Evolutionary conservation across 2,113 vertebrate genomes (phyloP).

Genomic region (Pseudorectes ferrugineus): DNA sequence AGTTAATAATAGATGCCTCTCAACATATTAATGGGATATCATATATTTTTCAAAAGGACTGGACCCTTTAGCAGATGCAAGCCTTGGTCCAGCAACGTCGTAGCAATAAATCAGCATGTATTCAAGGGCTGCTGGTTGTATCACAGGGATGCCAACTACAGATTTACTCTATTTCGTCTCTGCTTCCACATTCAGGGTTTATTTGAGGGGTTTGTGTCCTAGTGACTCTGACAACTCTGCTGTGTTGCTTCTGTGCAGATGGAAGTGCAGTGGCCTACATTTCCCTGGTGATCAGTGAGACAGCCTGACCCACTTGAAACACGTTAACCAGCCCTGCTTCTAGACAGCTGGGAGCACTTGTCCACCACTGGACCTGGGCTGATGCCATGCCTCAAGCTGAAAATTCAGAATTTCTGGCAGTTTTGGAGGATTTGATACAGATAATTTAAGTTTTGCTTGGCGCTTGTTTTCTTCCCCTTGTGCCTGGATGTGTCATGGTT

Average conservation of each 20-base stretch:
- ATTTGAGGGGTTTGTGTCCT: not conserved
- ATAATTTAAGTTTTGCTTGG: not conserved
- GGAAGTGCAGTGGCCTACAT: conserved; percentile 18
- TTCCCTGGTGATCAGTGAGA: not conserved
- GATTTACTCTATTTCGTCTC: not conserved
- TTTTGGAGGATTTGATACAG: not conserved
- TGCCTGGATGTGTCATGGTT: not conserved
- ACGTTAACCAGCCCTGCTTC: not conserved
- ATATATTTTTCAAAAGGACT: not conserved
- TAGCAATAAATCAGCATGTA: not conserved
- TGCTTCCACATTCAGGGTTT: not conserved
- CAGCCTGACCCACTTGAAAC: not conserved
- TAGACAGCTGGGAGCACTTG: not conserved
- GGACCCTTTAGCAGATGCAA: not conserved
- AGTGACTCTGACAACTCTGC: not conserved
- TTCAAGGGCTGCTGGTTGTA: not conserved
- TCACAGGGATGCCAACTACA: not conserved
- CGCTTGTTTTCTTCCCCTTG: not conserved
- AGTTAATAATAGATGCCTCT: not conserved
- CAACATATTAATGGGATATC: not conserved
- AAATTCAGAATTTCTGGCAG: not conserved
- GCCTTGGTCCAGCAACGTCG: rapidly evolving
- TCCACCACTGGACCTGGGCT: not conserved
- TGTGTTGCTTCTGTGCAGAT: not conserved
- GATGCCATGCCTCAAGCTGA: not conserved